These are phyloP conservation scores for Catharus ustulatus DNA, from an alignment of 2,797 vertebrate species.

Conservation along the genomic window DNA sequence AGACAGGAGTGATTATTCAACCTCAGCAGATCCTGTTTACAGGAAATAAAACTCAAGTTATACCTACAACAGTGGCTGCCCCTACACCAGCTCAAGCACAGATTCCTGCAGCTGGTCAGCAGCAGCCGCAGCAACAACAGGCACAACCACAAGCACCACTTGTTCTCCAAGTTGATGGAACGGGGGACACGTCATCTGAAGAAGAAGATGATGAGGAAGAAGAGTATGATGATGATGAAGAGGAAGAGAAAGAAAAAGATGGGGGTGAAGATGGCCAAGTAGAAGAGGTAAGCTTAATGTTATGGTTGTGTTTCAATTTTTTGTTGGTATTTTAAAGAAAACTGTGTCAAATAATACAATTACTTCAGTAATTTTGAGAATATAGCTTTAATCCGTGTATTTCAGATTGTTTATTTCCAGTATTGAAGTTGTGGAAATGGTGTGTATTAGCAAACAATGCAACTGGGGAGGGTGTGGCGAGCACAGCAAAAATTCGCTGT, in stretches of 20 bases:
- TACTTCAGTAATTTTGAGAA: not conserved
- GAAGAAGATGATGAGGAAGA: conserved; percentile 97
- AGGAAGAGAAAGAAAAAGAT: conserved; percentile 97
- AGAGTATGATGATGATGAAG: conserved; percentile 97
- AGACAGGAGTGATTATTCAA: conserved; percentile 98
- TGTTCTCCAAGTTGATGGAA: conserved; percentile 94
- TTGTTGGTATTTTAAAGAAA: not conserved
- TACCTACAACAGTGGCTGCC: conserved; percentile 79
- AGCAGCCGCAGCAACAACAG: conserved; percentile 81
- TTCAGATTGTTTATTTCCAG: not conserved
- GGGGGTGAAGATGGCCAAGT: conserved; percentile 96
- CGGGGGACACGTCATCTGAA: conserved; percentile 95
- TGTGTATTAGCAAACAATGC: not conserved
- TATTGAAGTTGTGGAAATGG: not conserved
- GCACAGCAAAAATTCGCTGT: not conserved
- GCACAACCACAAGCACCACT: conserved; percentile 87
- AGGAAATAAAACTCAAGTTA: conserved; percentile 95
- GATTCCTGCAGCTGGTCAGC: conserved; percentile 78
- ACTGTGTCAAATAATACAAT: not conserved
- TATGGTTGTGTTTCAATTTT: not conserved
- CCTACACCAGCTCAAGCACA: conserved; percentile 87
- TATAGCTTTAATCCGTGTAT: not conserved
- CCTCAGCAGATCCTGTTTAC: conserved; percentile 97
- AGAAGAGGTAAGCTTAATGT: conserved; percentile 86
- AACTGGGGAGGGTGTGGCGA: not conserved